These are phyloP conservation scores for Gallirallus australis DNA, from an alignment of 2,797 vertebrate genomes.

Conservation along the genomic window DNA sequence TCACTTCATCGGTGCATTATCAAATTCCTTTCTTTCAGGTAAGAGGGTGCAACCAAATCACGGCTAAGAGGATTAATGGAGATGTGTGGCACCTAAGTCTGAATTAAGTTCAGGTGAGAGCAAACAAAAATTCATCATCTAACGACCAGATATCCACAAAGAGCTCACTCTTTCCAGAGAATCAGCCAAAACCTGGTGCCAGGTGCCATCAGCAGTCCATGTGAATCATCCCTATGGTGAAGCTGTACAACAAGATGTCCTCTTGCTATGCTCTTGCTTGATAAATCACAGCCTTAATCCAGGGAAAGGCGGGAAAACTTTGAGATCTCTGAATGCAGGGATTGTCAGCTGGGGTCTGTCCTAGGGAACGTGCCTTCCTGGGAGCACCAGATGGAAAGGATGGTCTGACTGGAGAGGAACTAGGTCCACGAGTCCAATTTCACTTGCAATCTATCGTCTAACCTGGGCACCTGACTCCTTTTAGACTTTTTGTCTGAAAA, in stretches of 20 bases:
- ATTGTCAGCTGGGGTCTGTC: neutral
- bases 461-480: neutral
- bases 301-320: neutral
- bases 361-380: fast-evolving
- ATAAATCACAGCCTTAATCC: neutral
- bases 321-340: neutral
- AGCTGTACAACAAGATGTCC: neutral
- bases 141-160: constrained; percentile 34
- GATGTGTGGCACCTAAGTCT: constrained; percentile 34
- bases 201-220: neutral
- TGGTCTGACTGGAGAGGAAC: neutral
- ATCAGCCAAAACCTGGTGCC: neutral
- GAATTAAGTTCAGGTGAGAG: constrained; percentile 8
- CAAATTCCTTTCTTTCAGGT: constrained; percentile 57
- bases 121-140: constrained; percentile 27
- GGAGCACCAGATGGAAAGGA: neutral
- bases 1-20: neutral
- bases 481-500: neutral
- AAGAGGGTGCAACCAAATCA: constrained; percentile 38
- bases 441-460: neutral
- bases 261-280: neutral
- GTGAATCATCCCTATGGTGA: neutral
- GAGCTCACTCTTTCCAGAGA: neutral
- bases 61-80: constrained; percentile 52
- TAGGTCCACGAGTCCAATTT: neutral